Conservation (phyloP, 2,888 invertebrate species). For the Dione juno region DNA sequence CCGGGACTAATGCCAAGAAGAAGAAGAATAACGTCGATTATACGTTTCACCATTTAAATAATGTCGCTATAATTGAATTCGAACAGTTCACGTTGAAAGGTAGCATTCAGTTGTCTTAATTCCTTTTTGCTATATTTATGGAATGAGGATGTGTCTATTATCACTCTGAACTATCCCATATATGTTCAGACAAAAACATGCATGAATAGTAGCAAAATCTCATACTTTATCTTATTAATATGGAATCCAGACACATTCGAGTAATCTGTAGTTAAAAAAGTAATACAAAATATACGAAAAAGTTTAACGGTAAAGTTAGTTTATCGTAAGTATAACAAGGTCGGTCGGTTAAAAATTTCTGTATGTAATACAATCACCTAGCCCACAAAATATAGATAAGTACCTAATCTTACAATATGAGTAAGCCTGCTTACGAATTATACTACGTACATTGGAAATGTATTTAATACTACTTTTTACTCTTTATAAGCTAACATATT, state of each 20-base stretch:
- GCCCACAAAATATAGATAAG: conserved; percentile 3
- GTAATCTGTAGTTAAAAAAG: background rate
- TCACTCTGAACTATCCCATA: background rate
- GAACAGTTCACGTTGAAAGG: background rate
- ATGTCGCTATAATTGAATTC: conserved; percentile 2
- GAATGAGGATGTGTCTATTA: background rate
- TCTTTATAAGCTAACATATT: too few relatives aligned
- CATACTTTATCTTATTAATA: background rate
- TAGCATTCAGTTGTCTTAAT: background rate
- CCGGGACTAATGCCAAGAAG: too few relatives aligned
- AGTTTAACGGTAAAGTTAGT: conserved; percentile 9
- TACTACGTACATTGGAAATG: too few relatives aligned
- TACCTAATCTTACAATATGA: background rate
- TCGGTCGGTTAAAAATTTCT: conserved; percentile 14
- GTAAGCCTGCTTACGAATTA: background rate
- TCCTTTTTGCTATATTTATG: background rate
- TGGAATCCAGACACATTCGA: background rate
- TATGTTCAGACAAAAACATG: background rate
- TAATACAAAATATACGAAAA: background rate
- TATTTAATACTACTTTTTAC: too few relatives aligned
- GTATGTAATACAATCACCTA: conserved; percentile 11
- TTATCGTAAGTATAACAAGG: conserved; percentile 20
- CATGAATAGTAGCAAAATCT: background rate
- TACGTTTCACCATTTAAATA: background rate
- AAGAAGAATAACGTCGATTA: background rate